Conservation (phyloP, 2,888 invertebrate genomes). For the Meiosimyza platycephala region DNA sequence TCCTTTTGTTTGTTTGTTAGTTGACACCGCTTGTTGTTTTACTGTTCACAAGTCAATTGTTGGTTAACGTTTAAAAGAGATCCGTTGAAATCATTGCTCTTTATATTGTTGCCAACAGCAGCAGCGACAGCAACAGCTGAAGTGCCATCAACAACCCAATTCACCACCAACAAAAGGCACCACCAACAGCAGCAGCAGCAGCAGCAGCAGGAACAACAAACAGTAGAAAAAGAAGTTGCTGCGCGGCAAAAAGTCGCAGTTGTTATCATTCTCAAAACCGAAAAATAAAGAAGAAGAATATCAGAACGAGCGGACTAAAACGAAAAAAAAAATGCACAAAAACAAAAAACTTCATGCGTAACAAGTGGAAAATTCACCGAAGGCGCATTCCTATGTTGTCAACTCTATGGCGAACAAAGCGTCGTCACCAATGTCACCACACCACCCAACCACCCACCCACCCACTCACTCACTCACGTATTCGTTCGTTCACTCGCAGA, state of each 20-base stretch:
- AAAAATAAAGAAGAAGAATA: neutral
- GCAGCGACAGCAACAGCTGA: slow-evolving; percentile 44
- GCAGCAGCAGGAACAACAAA: slow-evolving; percentile 14
- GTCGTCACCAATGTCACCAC: slow-evolving; percentile 28
- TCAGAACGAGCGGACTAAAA: neutral
- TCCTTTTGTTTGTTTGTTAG: neutral
- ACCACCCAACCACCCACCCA: neutral
- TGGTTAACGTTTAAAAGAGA: slow-evolving; percentile 63
- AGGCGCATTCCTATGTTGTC: slow-evolving; percentile 19
- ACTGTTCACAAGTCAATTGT: slow-evolving; percentile 62
- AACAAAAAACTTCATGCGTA: slow-evolving; percentile 41
- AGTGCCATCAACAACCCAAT: slow-evolving; percentile 21
- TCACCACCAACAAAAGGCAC: slow-evolving; percentile 33
- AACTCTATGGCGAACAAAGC: slow-evolving; percentile 2
- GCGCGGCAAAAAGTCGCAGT: slow-evolving; percentile 21
- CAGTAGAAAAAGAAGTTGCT: slow-evolving; percentile 16
- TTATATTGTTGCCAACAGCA: slow-evolving; percentile 51
- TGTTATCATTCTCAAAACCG: slow-evolving; percentile 25
- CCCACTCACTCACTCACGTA: neutral
- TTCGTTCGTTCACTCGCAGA: neutral
- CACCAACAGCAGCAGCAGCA: slow-evolving; percentile 10
- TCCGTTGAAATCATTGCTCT: slow-evolving; percentile 55
- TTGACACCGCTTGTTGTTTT: slow-evolving; percentile 4
- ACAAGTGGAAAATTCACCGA: slow-evolving; percentile 52
- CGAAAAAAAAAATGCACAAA: too few relatives aligned